Percentiles rank a stretch among this genome's conserved stretches.
Evolutionary conservation across 2,113 vertebrate genomes (phyloP).

Genomic region (Climacteris rufus): DNA sequence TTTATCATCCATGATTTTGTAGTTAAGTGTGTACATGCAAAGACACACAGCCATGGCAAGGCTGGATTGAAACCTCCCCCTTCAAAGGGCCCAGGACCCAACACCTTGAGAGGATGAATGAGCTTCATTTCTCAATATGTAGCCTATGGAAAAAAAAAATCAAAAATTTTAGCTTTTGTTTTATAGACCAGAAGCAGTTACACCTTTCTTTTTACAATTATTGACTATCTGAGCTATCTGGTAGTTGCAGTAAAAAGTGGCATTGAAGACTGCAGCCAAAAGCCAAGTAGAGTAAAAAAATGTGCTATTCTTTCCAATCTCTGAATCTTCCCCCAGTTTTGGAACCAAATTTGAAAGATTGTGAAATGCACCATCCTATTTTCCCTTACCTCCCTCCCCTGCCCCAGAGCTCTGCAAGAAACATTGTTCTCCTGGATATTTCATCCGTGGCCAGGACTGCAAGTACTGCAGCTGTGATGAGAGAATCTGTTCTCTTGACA

Average conservation of each 20-base stretch:
- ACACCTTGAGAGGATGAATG: not conserved
- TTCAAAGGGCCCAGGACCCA: not conserved
- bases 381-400: not conserved
- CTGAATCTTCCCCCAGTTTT: not conserved
- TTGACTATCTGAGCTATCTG: not conserved
- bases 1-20: not conserved
- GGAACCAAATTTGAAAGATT: not conserved
- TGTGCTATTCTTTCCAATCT: not conserved
- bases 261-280: not conserved
- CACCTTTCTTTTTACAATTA: not conserved
- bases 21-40: not conserved
- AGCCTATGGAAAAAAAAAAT: rapidly evolving
- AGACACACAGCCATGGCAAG: not conserved
- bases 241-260: not conserved
- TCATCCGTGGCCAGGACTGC: constrained; percentile 15
- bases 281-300: not conserved
- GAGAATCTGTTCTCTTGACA: constrained; percentile 49
- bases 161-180: not conserved
- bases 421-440: constrained; percentile 1
- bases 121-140: not conserved
- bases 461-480: constrained; percentile 60
- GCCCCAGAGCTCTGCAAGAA: constrained; percentile 16
- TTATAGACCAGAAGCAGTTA: not conserved
- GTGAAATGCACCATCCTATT: not conserved
- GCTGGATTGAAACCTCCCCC: not conserved